These are phyloP conservation scores for Zaprionus africanus DNA, from an alignment of 1,140 invertebrate species.

Conservation along the genomic window DNA sequence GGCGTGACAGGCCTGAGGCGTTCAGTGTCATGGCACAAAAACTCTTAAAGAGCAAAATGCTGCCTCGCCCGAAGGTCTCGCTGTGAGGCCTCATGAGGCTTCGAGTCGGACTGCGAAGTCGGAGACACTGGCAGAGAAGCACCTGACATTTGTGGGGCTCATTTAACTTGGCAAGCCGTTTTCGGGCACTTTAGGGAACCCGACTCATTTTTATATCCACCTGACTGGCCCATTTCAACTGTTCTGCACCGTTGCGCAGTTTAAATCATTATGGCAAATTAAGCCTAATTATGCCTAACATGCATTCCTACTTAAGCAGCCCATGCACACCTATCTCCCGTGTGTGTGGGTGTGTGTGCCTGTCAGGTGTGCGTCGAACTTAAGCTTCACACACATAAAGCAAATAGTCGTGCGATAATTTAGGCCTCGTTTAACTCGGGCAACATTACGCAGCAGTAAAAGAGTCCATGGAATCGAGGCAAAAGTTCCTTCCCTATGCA, in stretches of 20 bases:
- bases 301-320: slow-evolving; percentile 69
- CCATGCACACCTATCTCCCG: neutral
- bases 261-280: slow-evolving; percentile 80
- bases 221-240: slow-evolving; percentile 58
- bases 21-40: slow-evolving; percentile 71
- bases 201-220: slow-evolving; percentile 53
- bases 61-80: slow-evolving; percentile 13
- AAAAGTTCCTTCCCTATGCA: neutral
- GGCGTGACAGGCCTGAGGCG: slow-evolving; percentile 39
- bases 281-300: slow-evolving; percentile 76
- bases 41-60: slow-evolving; percentile 64
- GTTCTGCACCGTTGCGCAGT: slow-evolving; percentile 66
- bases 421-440: slow-evolving; percentile 28
- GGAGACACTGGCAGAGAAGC: slow-evolving; percentile 15
- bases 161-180: slow-evolving; percentile 31
- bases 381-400: slow-evolving; percentile 9
- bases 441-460: slow-evolving; percentile 19
- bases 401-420: slow-evolving; percentile 46
- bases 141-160: slow-evolving; percentile 69
- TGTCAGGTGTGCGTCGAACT: slow-evolving; percentile 26
- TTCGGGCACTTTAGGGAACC: slow-evolving; percentile 49
- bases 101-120: neutral
- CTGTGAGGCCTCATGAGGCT: neutral
- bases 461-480: neutral
- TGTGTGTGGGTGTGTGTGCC: neutral